Conservation (phyloP, 2,888 invertebrate genomes). For the Sesia apiformis region DNA sequence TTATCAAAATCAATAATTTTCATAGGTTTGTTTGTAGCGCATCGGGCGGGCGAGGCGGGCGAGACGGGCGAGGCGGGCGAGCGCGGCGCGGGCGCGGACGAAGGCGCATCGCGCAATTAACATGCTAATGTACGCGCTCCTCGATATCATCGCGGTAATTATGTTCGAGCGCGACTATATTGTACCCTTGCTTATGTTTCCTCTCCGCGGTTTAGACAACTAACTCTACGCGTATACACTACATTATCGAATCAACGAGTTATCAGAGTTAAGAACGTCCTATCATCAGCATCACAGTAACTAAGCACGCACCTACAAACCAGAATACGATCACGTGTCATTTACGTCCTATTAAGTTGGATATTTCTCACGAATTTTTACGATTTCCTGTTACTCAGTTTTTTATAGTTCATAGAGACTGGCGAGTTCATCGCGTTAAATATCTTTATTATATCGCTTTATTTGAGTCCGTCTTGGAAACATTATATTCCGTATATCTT, state of each 20-base stretch:
- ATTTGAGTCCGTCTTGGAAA: constrained; percentile 46
- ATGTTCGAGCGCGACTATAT: constrained; percentile 58
- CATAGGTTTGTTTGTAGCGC: constrained; percentile 17
- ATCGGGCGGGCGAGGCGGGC: constrained; percentile 7
- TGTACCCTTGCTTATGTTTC: constrained; percentile 49
- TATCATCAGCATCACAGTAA: too few relatives aligned
- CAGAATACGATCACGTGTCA: too few relatives aligned
- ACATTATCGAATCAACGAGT: neutral
- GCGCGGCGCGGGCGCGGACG: constrained; percentile 19
- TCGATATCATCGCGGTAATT: constrained; percentile 68
- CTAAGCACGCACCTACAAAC: too few relatives aligned
- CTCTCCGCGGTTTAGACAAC: neutral
- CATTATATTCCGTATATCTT: constrained; percentile 44
- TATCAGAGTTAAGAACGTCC: neutral
- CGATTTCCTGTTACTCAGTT: constrained; percentile 63
- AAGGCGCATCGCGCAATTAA: constrained; percentile 59
- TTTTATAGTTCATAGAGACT: constrained; percentile 30
- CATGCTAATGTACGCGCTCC: constrained; percentile 66
- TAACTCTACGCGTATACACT: neutral
- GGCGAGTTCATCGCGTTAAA: constrained; percentile 37
- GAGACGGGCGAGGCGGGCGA: constrained; percentile 14
- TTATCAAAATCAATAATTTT: constrained; percentile 32
- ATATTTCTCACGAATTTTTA: constrained; percentile 68
- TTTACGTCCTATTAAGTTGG: constrained; percentile 14
- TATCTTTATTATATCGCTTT: constrained; percentile 60